phyloP scores from a whole-genome alignment of 2,113 vertebrate genomes.

The Pipra filicauda region DNA sequence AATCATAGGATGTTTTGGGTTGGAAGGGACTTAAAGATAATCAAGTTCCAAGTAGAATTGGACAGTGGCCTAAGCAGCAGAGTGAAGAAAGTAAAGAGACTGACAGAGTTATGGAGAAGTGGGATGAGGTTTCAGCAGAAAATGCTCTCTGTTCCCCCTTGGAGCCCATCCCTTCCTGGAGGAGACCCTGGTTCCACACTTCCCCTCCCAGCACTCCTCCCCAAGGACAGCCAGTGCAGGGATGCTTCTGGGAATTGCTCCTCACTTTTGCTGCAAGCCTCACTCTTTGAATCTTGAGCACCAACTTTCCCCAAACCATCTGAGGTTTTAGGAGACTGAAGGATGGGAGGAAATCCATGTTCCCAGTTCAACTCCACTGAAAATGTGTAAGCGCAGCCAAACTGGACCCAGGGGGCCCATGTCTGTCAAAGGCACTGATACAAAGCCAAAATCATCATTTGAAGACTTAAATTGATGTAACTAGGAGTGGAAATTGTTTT shows the following conservation, averaged over 20 bases:
- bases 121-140: background rate
- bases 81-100: background rate
- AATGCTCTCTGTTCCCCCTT: background rate
- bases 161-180: background rate
- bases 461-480: conserved; percentile 19
- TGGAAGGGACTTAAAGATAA: background rate
- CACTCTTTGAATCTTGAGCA: background rate
- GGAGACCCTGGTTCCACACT: background rate
- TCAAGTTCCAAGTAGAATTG: background rate
- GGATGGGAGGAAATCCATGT: background rate
- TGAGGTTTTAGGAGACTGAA: background rate
- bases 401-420: background rate
- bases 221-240: background rate
- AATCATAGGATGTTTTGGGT: background rate
- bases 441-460: background rate
- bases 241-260: background rate
- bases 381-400: background rate
- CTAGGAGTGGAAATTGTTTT: conserved; percentile 5
- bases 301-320: background rate
- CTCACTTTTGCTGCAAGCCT: background rate
- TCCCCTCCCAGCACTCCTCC: background rate
- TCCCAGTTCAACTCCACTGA: background rate
- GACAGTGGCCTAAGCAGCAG: background rate
- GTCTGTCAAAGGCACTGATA: background rate
- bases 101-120: background rate